Evolutionary conservation across 2,113 vertebrate genomes (phyloP).

Genomic region (Megaceryle torquata): DNA sequence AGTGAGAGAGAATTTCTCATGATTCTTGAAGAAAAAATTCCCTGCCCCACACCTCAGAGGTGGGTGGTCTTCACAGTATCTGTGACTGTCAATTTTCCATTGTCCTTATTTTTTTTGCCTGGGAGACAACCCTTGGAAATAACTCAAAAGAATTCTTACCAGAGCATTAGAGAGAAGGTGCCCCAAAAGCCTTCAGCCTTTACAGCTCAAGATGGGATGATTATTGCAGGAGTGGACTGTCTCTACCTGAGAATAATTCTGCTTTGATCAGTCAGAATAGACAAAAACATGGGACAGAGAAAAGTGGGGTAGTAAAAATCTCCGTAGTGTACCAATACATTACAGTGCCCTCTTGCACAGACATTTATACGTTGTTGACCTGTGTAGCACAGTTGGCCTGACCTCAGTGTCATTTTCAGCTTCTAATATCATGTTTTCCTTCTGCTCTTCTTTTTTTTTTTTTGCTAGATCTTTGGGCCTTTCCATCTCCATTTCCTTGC

Average conservation of each 20-base stretch:
- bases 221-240: not conserved
- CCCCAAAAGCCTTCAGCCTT: not conserved
- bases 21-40: not conserved
- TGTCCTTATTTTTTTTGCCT: not conserved
- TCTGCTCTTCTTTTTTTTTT: not conserved
- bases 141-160: not conserved
- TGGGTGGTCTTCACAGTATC: not conserved
- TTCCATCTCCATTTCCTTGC: not conserved
- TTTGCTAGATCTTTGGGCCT: not conserved
- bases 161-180: not conserved
- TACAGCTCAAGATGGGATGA: accelerated
- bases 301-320: not conserved
- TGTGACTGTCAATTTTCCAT: not conserved
- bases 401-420: not conserved
- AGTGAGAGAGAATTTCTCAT: not conserved
- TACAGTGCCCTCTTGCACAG: not conserved
- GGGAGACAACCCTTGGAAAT: not conserved
- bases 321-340: accelerated
- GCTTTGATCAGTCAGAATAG: not conserved
- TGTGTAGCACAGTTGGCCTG: not conserved
- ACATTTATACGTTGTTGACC: not conserved
- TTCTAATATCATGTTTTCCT: not conserved
- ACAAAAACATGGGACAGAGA: not conserved
- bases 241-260: not conserved
- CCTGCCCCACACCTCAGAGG: not conserved